Conservation (phyloP, 2,797 vertebrate species). For the Phataginus tricuspis region DNA sequence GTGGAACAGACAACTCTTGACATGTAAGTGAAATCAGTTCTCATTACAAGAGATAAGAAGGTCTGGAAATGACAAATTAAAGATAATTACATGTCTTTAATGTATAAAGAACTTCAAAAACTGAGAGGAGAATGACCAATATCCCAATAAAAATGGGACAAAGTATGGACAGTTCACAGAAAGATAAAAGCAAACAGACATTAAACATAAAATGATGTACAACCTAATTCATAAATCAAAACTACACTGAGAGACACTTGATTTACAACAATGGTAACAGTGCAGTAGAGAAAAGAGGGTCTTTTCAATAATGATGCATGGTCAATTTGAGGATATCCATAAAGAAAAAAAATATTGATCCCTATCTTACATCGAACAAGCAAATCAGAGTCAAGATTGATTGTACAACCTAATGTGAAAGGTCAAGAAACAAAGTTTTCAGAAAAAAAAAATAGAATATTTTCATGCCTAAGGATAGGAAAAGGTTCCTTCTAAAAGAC, state of each 20-base stretch:
- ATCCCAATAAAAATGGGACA: background rate
- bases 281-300: background rate
- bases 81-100: background rate
- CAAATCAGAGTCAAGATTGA: background rate
- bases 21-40: background rate
- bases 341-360: slow-evolving; percentile 3
- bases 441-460: background rate
- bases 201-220: slow-evolving; percentile 24
- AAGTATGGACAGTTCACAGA: background rate
- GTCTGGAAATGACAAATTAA: background rate
- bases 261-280: background rate
- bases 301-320: background rate
- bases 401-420: background rate
- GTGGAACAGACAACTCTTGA: background rate
- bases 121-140: background rate
- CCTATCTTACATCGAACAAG: background rate
- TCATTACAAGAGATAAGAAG: background rate
- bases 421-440: background rate
- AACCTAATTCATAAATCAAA: background rate
- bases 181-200: slow-evolving; percentile 13
- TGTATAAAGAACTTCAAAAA: background rate
- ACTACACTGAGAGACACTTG: background rate
- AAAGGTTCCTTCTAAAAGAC: background rate
- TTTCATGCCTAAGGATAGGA: background rate
- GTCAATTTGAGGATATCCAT: background rate